Conservation (phyloP, 30 jellyfish, hydroid and myxozoan species). For the Nemopilema nomurai region DNA sequence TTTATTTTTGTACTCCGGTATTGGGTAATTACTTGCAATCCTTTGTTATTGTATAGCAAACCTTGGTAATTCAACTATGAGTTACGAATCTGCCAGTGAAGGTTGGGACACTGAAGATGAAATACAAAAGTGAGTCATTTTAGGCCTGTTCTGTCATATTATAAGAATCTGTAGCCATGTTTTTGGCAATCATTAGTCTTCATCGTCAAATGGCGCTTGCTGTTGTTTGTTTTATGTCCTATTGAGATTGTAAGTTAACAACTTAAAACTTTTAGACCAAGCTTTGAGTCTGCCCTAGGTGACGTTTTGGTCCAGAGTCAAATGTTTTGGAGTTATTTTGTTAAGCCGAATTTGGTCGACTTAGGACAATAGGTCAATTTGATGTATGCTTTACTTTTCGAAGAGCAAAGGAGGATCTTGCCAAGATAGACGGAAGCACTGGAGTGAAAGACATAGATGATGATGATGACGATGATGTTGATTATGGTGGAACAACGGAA, state of each 20-base stretch:
- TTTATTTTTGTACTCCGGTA: no score
- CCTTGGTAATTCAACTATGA: slow-evolving; percentile 10
- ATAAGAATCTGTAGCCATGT: background rate
- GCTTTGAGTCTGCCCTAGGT: no score
- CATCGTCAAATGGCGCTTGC: background rate
- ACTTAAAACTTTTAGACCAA: no score
- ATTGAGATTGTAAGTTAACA: no score
- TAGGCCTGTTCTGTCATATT: background rate
- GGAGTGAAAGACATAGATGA: background rate
- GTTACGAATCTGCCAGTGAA: slow-evolving; percentile 26
- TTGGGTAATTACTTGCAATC: background rate
- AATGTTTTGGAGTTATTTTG: no score
- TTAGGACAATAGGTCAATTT: no score
- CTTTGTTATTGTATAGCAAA: slow-evolving; percentile 13
- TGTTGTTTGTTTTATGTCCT: background rate
- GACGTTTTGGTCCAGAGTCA: no score
- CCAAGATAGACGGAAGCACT: slow-evolving; percentile 5
- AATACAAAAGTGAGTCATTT: slow-evolving; percentile 59
- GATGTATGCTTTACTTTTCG: no score
- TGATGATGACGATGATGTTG: slow-evolving; percentile 55
- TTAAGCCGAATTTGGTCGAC: no score
- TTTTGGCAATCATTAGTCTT: background rate
- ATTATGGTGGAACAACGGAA: slow-evolving; percentile 74
- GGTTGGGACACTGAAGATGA: slow-evolving; percentile 95
- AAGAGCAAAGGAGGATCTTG: slow-evolving; percentile 38